A percentile compares a stretch with the other conserved stretches of the same genome.
These are phyloP conservation scores for Arizona elegans DNA, from an alignment of 2,113 vertebrate species.

Conservation along the genomic window DNA sequence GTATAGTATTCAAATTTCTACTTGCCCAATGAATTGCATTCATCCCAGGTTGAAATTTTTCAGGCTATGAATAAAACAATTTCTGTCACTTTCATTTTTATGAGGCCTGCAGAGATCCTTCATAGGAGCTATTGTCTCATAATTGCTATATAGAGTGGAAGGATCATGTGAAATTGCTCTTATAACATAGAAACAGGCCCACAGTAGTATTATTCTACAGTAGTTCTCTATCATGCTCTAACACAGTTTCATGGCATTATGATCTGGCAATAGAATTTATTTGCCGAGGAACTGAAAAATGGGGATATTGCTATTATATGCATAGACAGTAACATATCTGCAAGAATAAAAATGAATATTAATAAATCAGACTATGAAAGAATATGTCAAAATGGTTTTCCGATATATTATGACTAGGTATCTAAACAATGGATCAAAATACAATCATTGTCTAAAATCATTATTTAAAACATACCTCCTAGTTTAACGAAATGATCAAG, in stretches of 20 bases:
- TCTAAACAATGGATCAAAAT: not conserved
- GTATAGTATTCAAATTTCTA: not conserved
- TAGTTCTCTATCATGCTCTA: not conserved
- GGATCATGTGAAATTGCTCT: not conserved
- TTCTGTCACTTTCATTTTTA: not conserved
- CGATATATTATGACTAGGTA: not conserved
- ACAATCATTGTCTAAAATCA: not conserved
- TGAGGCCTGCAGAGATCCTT: not conserved
- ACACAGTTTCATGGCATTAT: not conserved
- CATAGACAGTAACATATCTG: not conserved
- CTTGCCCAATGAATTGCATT: not conserved
- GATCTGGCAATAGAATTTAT: not conserved
- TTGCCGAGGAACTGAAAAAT: not conserved
- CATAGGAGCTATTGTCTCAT: not conserved
- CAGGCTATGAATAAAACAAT: not conserved
- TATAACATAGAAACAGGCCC: not conserved
- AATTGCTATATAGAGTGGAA: not conserved
- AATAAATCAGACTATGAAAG: not conserved
- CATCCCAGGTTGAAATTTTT: not conserved
- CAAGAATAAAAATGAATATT: not conserved
- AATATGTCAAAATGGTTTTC: not conserved
- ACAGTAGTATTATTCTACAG: not conserved
- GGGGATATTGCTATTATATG: not conserved
- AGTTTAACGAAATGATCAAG: not conserved
- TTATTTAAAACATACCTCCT: not conserved